Percentiles rank a stretch among this genome's conserved stretches.
Conservation (phyloP, 1,140 invertebrate species). For the Trichoplusia ni region DNA sequence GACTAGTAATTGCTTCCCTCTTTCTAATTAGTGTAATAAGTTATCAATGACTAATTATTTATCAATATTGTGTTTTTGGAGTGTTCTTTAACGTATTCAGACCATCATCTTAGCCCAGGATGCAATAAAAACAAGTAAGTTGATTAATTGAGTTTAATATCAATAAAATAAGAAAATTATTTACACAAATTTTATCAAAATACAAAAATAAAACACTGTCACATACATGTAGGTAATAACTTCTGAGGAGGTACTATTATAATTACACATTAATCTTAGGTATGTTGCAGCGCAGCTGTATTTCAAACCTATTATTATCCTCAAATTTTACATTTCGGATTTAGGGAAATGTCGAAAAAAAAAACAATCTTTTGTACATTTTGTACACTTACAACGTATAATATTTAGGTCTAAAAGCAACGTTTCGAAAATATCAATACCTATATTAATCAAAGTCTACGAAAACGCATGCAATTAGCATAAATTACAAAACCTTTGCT, state of each 20-base stretch:
- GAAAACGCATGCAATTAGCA: background rate
- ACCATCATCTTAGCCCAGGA: no score
- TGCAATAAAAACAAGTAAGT: constrained; percentile 42
- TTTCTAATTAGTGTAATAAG: no score
- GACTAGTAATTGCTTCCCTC: no score
- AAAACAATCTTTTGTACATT: constrained; percentile 50
- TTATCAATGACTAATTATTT: no score
- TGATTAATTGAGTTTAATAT: constrained; percentile 81
- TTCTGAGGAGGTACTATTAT: constrained; percentile 59
- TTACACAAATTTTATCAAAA: constrained; percentile 82
- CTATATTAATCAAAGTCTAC: background rate
- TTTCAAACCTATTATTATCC: constrained; percentile 36
- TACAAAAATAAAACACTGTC: constrained; percentile 82
- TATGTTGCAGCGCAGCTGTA: constrained; percentile 44
- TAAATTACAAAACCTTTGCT: constrained; percentile 2
- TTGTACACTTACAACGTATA: constrained; percentile 22
- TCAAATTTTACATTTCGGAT: constrained; percentile 52
- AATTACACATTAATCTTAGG: constrained; percentile 61
- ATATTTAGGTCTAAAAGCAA: constrained; percentile 22
- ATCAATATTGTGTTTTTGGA: no score
- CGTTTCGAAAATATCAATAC: background rate
- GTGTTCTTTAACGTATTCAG: no score
- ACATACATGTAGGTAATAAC: constrained; percentile 75
- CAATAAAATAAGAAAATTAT: constrained; percentile 82
- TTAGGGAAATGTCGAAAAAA: constrained; percentile 52